These are phyloP conservation scores for Mnemiopsis leidyi DNA, from an alignment of 37 sponge, comb jelly and placozoan genomes.

Conservation along the genomic window DNA sequence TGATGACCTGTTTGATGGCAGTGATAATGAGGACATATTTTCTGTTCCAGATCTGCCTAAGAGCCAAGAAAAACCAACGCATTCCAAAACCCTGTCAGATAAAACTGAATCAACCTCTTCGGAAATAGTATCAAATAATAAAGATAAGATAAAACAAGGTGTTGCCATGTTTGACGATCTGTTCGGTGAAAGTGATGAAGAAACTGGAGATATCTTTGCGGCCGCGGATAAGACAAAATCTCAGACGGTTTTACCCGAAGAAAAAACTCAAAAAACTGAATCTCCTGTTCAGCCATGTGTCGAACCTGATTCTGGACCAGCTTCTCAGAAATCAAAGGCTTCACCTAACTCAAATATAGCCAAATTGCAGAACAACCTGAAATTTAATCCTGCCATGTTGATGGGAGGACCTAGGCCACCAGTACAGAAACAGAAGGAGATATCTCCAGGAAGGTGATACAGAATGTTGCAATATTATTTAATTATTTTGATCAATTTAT, in stretches of 20 bases:
- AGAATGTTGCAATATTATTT: no score
- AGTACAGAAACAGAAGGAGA: background rate
- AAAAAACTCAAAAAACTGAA: background rate
- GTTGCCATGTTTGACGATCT: background rate
- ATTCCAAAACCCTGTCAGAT: background rate
- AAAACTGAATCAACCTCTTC: background rate
- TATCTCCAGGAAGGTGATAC: background rate
- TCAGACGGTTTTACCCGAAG: background rate
- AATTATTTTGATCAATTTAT: no score
- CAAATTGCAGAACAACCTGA: background rate
- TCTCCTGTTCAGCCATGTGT: background rate
- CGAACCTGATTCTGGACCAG: background rate
- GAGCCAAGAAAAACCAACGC: background rate
- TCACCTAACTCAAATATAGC: constrained; percentile 10
- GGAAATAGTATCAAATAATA: background rate
- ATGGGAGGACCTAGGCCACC: constrained; percentile 13
- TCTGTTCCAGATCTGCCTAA: background rate
- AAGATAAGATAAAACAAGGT: background rate
- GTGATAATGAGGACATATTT: background rate
- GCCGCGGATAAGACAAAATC: background rate
- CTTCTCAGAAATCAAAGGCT: background rate
- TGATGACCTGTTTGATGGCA: background rate
- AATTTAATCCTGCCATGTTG: constrained; percentile 32
- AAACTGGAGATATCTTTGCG: background rate
- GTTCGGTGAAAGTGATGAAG: background rate